Evolutionary conservation across 1,140 invertebrate species (phyloP).

Genomic region (Manduca sexta): DNA sequence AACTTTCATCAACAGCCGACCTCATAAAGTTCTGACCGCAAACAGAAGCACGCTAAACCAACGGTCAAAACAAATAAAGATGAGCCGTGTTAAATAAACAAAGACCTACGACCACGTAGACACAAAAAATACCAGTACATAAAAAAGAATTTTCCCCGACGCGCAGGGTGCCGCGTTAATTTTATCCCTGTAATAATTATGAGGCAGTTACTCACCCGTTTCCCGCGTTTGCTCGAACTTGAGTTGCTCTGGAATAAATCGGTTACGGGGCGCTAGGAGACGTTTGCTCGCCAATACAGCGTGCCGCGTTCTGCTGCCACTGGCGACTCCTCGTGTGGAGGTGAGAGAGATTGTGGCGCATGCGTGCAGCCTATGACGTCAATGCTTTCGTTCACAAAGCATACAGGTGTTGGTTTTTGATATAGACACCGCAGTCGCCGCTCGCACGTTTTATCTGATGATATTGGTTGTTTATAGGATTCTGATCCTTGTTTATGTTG

Average conservation of each 20-base stretch:
- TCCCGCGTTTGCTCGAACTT: constrained; percentile 41
- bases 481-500: too few relatives aligned
- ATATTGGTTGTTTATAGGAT: too few relatives aligned
- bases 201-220: constrained; percentile 36
- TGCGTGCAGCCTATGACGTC: constrained; percentile 55
- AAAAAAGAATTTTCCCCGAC: too few relatives aligned
- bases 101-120: too few relatives aligned
- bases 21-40: too few relatives aligned
- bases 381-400: constrained; percentile 61
- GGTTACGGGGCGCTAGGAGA: constrained; percentile 2
- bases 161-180: too few relatives aligned
- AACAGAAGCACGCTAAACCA: too few relatives aligned
- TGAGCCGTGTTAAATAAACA: too few relatives aligned
- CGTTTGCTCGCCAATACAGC: constrained; percentile 28
- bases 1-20: too few relatives aligned
- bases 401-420: constrained; percentile 44
- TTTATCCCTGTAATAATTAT: constrained; percentile 5
- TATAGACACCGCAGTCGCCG: constrained; percentile 37
- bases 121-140: too few relatives aligned
- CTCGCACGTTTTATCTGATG: neutral
- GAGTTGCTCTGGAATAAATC: neutral
- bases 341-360: constrained; percentile 30
- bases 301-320: constrained; percentile 36
- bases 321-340: constrained; percentile 6
- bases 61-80: too few relatives aligned